Evolutionary conservation across 2,113 vertebrate genomes (phyloP), one percentile per base, ranked within the genome.

Genomic region (Meriones unguiculatus): DNA sequence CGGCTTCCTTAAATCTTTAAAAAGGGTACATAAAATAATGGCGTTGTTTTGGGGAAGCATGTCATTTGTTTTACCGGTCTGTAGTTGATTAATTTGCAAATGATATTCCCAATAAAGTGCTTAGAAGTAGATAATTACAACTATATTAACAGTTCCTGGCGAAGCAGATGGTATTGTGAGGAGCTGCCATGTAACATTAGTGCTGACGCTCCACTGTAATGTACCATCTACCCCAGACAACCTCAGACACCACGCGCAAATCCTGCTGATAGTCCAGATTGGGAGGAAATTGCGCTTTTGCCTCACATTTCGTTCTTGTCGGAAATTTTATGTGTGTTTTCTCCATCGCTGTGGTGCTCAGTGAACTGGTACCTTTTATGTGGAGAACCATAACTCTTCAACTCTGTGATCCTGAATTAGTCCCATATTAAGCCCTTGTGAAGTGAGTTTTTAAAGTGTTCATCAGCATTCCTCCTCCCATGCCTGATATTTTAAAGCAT

Each of bases 81-180:
- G 99, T 98, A 98, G 99, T 99, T 99, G 99, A 99, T 99, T 99
- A 99, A 99, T 99, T 99, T 99, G 99, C 99, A 98, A 99, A 99
- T 99, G 99, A 99, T 99, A 99, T 99, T 99, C 99, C 98, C 99
- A 99, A 99, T 99, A 99, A 99, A 99, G 99, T 99, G 99, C 99
- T 99, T 99, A 99, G 99, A 99, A 99, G 99, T 99, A 99, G 99
- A 99, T 99, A 99, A 99, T 99, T 99, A 99, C 99, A 99, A 99
- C 99, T 99, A 99, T 99, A 99, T 99, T 99, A 99, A 99, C 99
- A 99, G 99, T 99, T 99, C 99, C 99, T 98, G 98, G 99, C 98
- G 99, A 99, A 99, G 99, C 99, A 99, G 99, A 99, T 99, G 99
- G 99, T 98, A 99, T 99, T 99, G 99, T 98, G 98, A 99, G 98